Evolutionary conservation across 2,113 vertebrate species (phyloP).

Genomic region (Corvus cornix): DNA sequence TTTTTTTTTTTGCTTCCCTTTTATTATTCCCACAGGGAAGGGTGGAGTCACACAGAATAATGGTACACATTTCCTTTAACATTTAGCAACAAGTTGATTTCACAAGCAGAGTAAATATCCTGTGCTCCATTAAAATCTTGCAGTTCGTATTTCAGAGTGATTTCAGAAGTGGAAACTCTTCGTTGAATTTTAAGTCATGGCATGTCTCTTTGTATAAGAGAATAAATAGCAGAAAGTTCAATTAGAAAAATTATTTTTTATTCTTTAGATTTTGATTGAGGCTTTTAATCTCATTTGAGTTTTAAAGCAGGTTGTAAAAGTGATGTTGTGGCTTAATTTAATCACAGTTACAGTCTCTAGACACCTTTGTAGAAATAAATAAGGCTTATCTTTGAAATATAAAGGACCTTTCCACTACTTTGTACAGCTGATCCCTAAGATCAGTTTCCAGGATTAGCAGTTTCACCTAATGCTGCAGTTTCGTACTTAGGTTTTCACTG

Average conservation of each 20-base stretch:
- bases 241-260: neutral
- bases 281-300: neutral
- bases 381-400: neutral
- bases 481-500: neutral
- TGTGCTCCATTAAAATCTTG: neutral
- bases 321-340: neutral
- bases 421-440: neutral
- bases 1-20: neutral
- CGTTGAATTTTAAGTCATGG: neutral
- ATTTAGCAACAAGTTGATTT: neutral
- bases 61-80: neutral
- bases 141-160: neutral
- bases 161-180: neutral
- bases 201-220: neutral
- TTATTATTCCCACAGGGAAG: neutral
- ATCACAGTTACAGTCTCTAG: neutral
- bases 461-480: neutral
- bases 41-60: conserved; percentile 32
- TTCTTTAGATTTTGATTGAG: neutral
- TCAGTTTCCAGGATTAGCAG: neutral
- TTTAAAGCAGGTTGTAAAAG: neutral
- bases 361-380: neutral
- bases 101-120: neutral
- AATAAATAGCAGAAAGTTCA: neutral
- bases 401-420: neutral